Percentiles rank a stretch among this genome's conserved stretches.
Conservation (phyloP, 2,113 vertebrate species). For the Sinocyclocheilus grahami region DNA sequence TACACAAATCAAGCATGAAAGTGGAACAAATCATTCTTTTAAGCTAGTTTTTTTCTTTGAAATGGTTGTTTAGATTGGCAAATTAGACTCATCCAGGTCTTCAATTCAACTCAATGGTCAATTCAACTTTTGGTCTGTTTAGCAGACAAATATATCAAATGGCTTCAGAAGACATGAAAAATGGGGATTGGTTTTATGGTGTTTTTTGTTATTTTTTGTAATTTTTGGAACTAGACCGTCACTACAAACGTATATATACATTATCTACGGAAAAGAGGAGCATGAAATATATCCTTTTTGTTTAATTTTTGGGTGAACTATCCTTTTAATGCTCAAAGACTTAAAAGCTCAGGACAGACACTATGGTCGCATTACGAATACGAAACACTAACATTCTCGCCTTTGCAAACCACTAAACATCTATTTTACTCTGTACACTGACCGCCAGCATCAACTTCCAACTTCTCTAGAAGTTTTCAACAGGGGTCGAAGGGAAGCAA, state of each 20-base stretch:
- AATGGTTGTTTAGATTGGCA: neutral
- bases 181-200: neutral
- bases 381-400: neutral
- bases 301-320: too few relatives aligned
- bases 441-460: constrained; percentile 24
- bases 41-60: neutral
- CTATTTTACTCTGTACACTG: constrained; percentile 30
- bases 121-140: neutral
- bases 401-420: constrained; percentile 1
- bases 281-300: too few relatives aligned
- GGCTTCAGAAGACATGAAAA: neutral
- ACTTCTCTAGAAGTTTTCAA: constrained; percentile 31
- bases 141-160: neutral
- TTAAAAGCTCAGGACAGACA: neutral
- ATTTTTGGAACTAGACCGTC: neutral
- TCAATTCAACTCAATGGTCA: neutral
- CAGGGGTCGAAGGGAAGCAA: neutral
- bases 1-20: neutral
- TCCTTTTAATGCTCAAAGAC: neutral
- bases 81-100: neutral
- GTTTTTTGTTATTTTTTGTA: neutral
- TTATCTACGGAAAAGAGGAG: too few relatives aligned
- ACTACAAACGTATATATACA: too few relatives aligned
- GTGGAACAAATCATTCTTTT: neutral
- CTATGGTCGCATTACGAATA: neutral